Evolutionary conservation across 1,140 invertebrate genomes (phyloP), one percentile per base, ranked within the genome.

Genomic region (Aphelinus atriplicis): DNA sequence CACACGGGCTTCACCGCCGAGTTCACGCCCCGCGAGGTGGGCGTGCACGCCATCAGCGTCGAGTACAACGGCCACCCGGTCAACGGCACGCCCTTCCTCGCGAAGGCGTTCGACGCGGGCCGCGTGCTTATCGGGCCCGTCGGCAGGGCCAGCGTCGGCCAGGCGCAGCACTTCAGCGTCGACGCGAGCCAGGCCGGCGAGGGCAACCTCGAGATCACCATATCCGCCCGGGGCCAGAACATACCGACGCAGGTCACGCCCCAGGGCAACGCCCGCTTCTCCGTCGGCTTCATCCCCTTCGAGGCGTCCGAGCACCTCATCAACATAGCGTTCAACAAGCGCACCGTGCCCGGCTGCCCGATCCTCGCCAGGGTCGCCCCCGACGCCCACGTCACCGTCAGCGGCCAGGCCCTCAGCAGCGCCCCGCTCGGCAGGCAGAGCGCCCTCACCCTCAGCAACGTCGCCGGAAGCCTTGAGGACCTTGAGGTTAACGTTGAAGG

Each of bases 191-290:
- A 96, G 86, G 97, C 97, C 69, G 98, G 98, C 10, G 98, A 99
- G 89, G 98, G 98, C 61, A 99, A 98, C 87, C 89, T 99, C 63
- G 98, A 99, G 89, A 98, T 99, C 56, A 97, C 96, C 43, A 98
- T 99, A 77, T 95, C 95, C 76, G 96, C 95, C 55, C 92, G 96
- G 83, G 97, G 96, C 4, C 91, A 96, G 61, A 98, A 97, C 84
- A 96, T 98, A 78, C 96, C 97, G 26, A 99, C 97, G 46, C 96
- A 98, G 91, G 97, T 99, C n/a, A 95, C 97, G 86, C 95, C 97
- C 7, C 94, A 98, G 80, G 96, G 96, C 79, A 92, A 91, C 81
- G 91, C 91, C 69, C 92, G 95, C 78, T 99, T 98, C 88, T 96
- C 96, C 65, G 97, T 99, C 67, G 95, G 95, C 78, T 99, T 99